Conservation (phyloP, 2,797 vertebrate genomes). For the Amazona ochrocephala region DNA sequence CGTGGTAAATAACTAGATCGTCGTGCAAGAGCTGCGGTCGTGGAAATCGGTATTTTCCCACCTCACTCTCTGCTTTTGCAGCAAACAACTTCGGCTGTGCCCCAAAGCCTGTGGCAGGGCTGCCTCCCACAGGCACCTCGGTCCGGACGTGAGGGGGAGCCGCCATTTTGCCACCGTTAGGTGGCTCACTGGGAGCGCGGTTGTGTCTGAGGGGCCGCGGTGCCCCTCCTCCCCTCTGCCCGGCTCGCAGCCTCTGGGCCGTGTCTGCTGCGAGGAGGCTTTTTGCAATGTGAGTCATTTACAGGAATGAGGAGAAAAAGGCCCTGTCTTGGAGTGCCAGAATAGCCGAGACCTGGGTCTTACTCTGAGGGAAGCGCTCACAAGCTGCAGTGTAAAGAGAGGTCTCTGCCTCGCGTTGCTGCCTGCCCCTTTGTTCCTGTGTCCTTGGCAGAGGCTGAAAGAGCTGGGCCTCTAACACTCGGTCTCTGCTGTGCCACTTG, state of each 20-base stretch:
- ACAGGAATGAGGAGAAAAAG: conserved; percentile 37
- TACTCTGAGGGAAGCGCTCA: conserved; percentile 54
- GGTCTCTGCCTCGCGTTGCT: conserved; percentile 62
- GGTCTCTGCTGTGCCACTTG: conserved; percentile 85
- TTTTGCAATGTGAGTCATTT: conserved; percentile 56
- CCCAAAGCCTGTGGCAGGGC: background rate
- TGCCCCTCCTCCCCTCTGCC: conserved; percentile 54
- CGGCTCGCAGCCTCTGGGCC: conserved; percentile 32
- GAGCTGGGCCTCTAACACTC: conserved; percentile 75
- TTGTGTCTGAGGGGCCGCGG: background rate
- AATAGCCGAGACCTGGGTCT: conserved; percentile 55
- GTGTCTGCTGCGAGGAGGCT: background rate
- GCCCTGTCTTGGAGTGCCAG: conserved; percentile 49
- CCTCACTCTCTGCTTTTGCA: background rate
- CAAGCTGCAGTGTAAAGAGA: conserved; percentile 46
- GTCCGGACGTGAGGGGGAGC: background rate
- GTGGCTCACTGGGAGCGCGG: conserved; percentile 79
- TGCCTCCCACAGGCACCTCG: background rate
- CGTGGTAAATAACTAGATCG: background rate
- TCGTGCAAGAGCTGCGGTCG: background rate
- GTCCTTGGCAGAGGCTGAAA: conserved; percentile 87
- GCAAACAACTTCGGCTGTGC: background rate
- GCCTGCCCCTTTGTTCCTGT: conserved; percentile 78
- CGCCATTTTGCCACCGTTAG: conserved; percentile 71
- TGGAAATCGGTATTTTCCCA: background rate